Percentiles rank a stretch among this genome's conserved stretches.
Conservation (phyloP, 2,113 vertebrate genomes). For the Paracanthobrama guichenoti region DNA sequence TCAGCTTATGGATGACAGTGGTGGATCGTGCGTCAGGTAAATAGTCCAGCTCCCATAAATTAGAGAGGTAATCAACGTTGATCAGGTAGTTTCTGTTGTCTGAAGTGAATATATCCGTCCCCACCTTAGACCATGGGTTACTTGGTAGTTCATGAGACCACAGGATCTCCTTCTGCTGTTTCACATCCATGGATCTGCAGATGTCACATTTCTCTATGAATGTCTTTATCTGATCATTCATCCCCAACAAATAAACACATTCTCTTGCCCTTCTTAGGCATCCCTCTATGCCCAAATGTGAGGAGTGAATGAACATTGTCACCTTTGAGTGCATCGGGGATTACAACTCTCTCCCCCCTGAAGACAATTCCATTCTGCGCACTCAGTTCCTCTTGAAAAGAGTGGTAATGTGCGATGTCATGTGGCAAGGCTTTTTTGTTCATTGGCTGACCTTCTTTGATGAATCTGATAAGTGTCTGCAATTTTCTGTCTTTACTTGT, state of each 20-base stretch:
- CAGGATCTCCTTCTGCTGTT: conserved; percentile 36
- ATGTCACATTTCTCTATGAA: conserved; percentile 31
- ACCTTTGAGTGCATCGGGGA: conserved; percentile 14
- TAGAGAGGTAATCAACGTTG: conserved; percentile 13
- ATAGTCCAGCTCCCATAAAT: conserved; percentile 48
- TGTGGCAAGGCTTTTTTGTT: conserved; percentile 6
- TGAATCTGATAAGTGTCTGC: conserved; percentile 22
- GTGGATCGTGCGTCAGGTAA: conserved; percentile 38
- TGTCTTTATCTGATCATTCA: conserved; percentile 46
- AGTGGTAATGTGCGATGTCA: not conserved
- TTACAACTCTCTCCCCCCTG: conserved; percentile 31
- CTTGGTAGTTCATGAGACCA: conserved; percentile 8
- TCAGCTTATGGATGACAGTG: conserved; percentile 18
- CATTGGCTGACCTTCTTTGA: conserved; percentile 30
- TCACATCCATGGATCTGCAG: conserved; percentile 9
- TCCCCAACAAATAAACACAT: conserved; percentile 43
- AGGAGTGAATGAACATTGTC: conserved; percentile 27
- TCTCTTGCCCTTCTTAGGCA: conserved; percentile 40
- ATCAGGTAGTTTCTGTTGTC: not conserved
- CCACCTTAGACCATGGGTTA: conserved; percentile 38
- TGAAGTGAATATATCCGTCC: not conserved
- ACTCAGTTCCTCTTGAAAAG: conserved; percentile 28
- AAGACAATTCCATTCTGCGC: conserved; percentile 21
- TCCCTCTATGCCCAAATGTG: conserved; percentile 42
- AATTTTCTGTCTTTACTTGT: conserved; percentile 30